phyloP scores from a whole-genome alignment of 1,140 invertebrate genomes.

The Archivesica marissinica region DNA sequence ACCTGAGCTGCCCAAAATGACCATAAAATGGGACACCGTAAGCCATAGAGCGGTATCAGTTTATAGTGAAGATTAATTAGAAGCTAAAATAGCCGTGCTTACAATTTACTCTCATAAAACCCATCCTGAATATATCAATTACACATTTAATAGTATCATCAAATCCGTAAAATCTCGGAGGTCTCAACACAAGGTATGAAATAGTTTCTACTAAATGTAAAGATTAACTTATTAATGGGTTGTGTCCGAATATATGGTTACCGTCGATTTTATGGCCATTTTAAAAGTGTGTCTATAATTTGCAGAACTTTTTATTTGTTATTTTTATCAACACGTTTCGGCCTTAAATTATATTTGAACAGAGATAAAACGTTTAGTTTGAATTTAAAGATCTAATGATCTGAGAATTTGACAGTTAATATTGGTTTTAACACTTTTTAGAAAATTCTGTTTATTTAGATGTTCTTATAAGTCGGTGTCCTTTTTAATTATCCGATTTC shows the following conservation, averaged over 20 bases:
- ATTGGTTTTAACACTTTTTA: conserved; percentile 33
- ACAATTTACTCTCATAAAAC: conserved; percentile 45
- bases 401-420: conserved; percentile 4
- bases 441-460: background rate
- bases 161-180: conserved; percentile 32
- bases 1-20: background rate
- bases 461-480: background rate
- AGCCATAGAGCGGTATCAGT: conserved; percentile 4
- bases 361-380: conserved; percentile 43
- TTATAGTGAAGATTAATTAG: conserved; percentile 38
- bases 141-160: conserved; percentile 42
- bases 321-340: conserved; percentile 52
- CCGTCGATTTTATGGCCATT: conserved; percentile 22
- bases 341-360: conserved; percentile 48
- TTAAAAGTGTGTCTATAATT: conserved; percentile 39
- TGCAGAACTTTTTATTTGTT: conserved; percentile 51
- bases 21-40: conserved; percentile 51
- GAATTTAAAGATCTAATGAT: conserved; percentile 26
- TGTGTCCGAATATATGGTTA: conserved; percentile 36
- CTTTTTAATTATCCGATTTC: conserved; percentile 45
- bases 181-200: conserved; percentile 1
- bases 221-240: conserved; percentile 33
- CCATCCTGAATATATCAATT: conserved; percentile 42
- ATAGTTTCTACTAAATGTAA: background rate
- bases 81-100: conserved; percentile 9